Evolutionary conservation across 1,140 invertebrate species (phyloP).

Genomic region (Drosophila sulfurigaster): DNA sequence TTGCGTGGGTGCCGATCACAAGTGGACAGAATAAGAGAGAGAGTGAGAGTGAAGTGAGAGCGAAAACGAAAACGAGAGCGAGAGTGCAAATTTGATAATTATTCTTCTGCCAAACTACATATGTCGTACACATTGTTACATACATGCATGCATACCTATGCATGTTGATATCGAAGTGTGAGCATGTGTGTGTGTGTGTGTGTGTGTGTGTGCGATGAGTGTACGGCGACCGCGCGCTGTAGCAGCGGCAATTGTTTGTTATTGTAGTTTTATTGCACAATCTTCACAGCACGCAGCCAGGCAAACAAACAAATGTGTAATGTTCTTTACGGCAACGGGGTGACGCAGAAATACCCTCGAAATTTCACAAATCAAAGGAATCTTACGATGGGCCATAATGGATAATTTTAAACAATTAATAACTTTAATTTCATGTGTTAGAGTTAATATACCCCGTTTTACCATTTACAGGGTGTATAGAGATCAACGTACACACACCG

Average conservation of each 20-base stretch:
- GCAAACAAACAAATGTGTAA: conserved; percentile 40
- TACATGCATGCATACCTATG: conserved; percentile 5
- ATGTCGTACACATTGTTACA: not conserved
- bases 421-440: too few species aligned
- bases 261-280: conserved; percentile 78
- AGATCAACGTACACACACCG: conserved; percentile 14
- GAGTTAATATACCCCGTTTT: not conserved
- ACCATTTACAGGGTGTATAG: conserved; percentile 6
- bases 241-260: conserved; percentile 69
- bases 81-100: conserved; percentile 64
- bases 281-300: conserved; percentile 47
- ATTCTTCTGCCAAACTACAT: conserved; percentile 15
- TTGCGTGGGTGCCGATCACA: conserved; percentile 39
- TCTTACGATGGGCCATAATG: too few species aligned
- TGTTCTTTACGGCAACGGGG: not conserved
- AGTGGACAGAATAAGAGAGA: not conserved
- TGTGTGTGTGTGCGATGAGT: conserved; percentile 30
- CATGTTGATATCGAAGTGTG: conserved; percentile 35
- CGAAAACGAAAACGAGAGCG: conserved; percentile 8
- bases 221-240: conserved; percentile 38
- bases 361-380: not conserved
- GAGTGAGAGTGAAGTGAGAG: conserved; percentile 23
- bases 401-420: not conserved
- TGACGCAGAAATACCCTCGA: conserved; percentile 22
- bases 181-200: conserved; percentile 28